phyloP scores from a whole-genome alignment of 2,888 invertebrate species.

The Dyspetes luteomarginatus region DNA sequence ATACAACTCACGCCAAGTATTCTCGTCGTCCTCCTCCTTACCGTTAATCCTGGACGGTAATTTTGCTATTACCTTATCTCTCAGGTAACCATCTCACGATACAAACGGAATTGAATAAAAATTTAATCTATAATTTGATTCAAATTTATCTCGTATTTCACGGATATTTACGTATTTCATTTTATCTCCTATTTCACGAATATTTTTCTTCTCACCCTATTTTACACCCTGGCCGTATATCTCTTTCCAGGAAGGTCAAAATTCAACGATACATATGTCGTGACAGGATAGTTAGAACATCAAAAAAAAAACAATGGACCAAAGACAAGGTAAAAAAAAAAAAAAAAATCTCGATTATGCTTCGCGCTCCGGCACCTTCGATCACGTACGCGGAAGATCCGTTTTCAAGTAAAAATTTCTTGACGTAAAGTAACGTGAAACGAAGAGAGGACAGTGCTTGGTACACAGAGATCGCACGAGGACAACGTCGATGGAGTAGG shows the following conservation, averaged over 20 bases:
- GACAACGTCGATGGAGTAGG: constrained; percentile 16
- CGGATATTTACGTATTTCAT: too few species aligned
- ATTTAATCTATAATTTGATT: too few species aligned
- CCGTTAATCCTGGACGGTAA: too few species aligned
- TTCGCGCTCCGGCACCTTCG: constrained; percentile 57
- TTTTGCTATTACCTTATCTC: too few species aligned
- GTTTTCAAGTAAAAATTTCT: constrained; percentile 56
- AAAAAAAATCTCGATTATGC: constrained; percentile 33
- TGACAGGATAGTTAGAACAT: constrained; percentile 10
- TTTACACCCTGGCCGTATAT: constrained; percentile 6
- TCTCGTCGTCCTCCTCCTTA: too few species aligned
- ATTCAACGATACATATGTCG: constrained; percentile 54
- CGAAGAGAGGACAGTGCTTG: constrained; percentile 18
- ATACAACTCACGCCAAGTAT: too few species aligned
- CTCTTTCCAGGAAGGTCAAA: constrained; percentile 44
- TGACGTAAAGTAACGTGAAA: constrained; percentile 58
- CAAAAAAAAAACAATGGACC: constrained; percentile 5
- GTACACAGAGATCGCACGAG: neutral
- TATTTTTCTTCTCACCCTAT: neutral
- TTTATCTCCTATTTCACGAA: neutral
- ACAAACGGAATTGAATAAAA: too few species aligned
- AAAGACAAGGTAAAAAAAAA: neutral
- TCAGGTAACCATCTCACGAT: too few species aligned
- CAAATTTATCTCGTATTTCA: too few species aligned
- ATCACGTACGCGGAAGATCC: constrained; percentile 43